A percentile compares a stretch with the other conserved stretches of the same genome.
phyloP scores from a whole-genome alignment of 1,140 invertebrate genomes.

The Bemisia tabaci region DNA sequence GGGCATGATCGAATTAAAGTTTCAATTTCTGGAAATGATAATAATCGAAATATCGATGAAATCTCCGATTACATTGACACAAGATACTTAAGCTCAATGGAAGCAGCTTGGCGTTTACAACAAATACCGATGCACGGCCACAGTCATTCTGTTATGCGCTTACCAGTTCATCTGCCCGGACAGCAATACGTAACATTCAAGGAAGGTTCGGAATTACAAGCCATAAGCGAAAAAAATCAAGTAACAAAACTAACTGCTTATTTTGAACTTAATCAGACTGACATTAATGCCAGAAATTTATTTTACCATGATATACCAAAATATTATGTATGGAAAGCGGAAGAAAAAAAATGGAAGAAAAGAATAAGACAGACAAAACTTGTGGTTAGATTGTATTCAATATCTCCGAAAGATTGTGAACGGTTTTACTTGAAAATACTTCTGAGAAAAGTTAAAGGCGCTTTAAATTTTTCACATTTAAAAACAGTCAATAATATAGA shows the following conservation, averaged over 20 bases:
- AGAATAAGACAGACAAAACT: slow-evolving; percentile 8
- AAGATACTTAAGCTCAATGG: slow-evolving; percentile 5
- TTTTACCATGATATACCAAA: neutral
- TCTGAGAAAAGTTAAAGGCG: slow-evolving; percentile 30
- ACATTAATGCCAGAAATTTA: neutral
- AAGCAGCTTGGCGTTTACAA: slow-evolving; percentile 3
- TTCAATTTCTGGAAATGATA: neutral
- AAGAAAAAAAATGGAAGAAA: neutral
- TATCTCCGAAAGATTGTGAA: slow-evolving; percentile 31
- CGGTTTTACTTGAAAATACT: slow-evolving; percentile 32
- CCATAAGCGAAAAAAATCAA: neutral
- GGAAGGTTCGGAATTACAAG: neutral
- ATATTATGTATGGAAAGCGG: neutral
- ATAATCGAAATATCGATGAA: neutral
- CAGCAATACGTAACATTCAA: slow-evolving; percentile 1
- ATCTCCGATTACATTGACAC: slow-evolving; percentile 16
- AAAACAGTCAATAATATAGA: slow-evolving; percentile 26
- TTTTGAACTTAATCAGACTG: slow-evolving; percentile 1
- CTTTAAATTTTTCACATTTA: slow-evolving; percentile 29
- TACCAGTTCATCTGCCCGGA: slow-evolving; percentile 4
- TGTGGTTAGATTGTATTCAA: slow-evolving; percentile 26
- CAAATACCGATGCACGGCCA: neutral
- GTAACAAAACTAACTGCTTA: slow-evolving; percentile 1
- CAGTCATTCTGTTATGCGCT: neutral
- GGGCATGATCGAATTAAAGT: slow-evolving; percentile 17